phyloP scores from a whole-genome alignment of 92 coral and sea anemone genomes.

The Siderastrea siderea region DNA sequence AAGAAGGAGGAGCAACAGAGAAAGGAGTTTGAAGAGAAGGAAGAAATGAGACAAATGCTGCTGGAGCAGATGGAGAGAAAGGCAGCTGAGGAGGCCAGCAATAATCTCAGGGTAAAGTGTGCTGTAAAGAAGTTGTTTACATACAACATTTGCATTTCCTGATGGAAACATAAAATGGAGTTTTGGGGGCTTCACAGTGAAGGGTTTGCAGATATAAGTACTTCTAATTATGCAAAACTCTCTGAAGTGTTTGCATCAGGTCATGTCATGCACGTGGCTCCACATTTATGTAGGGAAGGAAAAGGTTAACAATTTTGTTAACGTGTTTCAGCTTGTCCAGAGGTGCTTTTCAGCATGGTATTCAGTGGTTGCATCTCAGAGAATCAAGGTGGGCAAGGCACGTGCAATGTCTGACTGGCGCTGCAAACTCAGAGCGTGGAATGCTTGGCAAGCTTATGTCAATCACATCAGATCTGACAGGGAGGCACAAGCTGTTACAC shows the following conservation, averaged over 20 bases:
- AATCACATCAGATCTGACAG: constrained; percentile 90
- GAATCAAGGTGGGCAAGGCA: constrained; percentile 95
- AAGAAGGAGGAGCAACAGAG: constrained; percentile 67
- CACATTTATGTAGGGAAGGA: background rate
- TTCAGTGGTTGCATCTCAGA: constrained; percentile 89
- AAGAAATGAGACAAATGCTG: constrained; percentile 86
- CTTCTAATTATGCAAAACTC: too few relatives aligned
- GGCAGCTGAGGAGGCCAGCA: constrained; percentile 69
- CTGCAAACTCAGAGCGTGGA: constrained; percentile 93
- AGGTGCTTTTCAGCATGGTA: constrained; percentile 95
- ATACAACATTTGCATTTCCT: too few relatives aligned
- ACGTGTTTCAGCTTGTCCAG: constrained; percentile 71
- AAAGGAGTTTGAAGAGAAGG: constrained; percentile 80
- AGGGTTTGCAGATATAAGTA: too few relatives aligned
- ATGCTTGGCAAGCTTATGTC: constrained; percentile 95
- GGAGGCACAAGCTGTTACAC: constrained; percentile 89
- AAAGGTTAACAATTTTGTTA: too few relatives aligned
- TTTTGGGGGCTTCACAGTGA: too few relatives aligned
- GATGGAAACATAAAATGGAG: too few relatives aligned
- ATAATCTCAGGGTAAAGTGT: constrained; percentile 69
- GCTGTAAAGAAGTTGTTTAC: background rate
- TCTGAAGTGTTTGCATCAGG: too few relatives aligned
- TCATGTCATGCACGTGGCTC: too few relatives aligned
- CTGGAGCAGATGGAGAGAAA: constrained; percentile 88
- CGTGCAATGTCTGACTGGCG: constrained; percentile 98